A percentile compares a stretch with the other conserved stretches of the same genome.
These are phyloP conservation scores for Montipora foliosa DNA, from an alignment of 64 coral and sea anemone species.

Conservation along the genomic window DNA sequence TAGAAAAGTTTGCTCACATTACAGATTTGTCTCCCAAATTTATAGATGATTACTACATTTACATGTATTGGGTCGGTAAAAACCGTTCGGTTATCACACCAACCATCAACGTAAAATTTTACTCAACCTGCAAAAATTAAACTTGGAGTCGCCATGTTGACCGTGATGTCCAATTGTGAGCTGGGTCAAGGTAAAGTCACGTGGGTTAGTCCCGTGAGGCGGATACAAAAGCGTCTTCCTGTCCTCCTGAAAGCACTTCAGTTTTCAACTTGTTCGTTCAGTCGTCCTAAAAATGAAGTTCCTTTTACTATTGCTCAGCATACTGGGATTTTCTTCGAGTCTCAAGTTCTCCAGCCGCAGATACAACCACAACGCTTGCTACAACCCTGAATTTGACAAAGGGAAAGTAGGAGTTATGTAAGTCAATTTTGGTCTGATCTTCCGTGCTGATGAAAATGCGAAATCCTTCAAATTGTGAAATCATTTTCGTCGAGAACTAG, in stretches of 20 bases:
- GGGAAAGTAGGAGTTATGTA: conserved; percentile 57
- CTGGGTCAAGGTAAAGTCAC: background rate
- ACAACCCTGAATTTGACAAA: conserved; percentile 48
- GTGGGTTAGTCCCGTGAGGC: background rate
- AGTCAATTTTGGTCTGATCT: background rate
- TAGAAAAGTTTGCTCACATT: too few relatives aligned
- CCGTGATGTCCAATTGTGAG: too few relatives aligned
- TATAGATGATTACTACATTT: too few relatives aligned
- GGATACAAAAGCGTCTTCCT: background rate
- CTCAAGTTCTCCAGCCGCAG: conserved; percentile 2
- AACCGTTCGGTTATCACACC: too few relatives aligned
- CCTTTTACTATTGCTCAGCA: conserved; percentile 1
- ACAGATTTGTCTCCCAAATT: too few relatives aligned
- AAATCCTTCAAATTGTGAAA: background rate
- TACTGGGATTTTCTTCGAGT: conserved; percentile 27
- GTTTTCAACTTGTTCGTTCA: background rate
- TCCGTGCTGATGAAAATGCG: background rate
- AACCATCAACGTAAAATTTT: too few relatives aligned
- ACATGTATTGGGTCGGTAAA: too few relatives aligned
- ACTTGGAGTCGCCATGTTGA: background rate
- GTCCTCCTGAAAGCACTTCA: background rate
- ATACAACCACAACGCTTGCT: conserved; percentile 20
- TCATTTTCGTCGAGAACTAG: background rate
- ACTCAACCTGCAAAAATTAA: too few relatives aligned
- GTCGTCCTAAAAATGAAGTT: background rate